Evolutionary conservation across 2,888 invertebrate genomes (phyloP), one percentile per base, ranked within the genome.

Genomic region (Stegophylla sp.): DNA sequence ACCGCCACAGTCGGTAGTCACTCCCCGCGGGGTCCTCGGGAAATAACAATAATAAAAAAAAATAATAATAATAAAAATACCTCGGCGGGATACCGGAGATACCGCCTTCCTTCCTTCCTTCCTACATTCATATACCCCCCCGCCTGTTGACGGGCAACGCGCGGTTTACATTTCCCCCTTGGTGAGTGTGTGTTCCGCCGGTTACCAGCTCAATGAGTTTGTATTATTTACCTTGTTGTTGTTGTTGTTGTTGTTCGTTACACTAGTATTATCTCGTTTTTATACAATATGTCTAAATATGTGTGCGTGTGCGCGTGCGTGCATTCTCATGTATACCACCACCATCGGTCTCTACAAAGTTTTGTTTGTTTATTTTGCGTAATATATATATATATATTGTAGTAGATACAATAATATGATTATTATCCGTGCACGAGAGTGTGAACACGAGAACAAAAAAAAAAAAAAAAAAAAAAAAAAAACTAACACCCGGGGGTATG

Each of bases 341-440:
- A 20, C n/a, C 53, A n/a, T n/a, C n/a, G n/a, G 26, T 59, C 26
- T 59, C 26, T 28, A n/a, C n/a, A 7, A 34, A 34, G 61, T 74
- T 74, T 74, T 76, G 77, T 77, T 69, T 77, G 77, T 77, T 76
- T 76, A 76, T 76, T 76, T n/a, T 66, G 53, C 64, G 75, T 53
- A 41, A 20, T 45, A 17, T 56, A 34, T 26, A 72, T 12, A 43
- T 28, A n/a, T 23, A 10, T n/a, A 45, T 12, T 9, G 15, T 15
- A 7, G 51, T 23, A 71, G 28, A 10, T 10, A 72, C 12, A 23
- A 61, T 53, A 75, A 64, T 75, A 67, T 43, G 67, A 77, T 67
- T 67, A 45, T 69, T 69, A 69, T 69, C 56, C 67, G 67, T 20
- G 75, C 64, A 26, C 41, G 51, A 75, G 56, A 79, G 77, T 69